Base-by-base conservation (phyloP, 2,888 invertebrate genomes). In the Luffia ferchaultella region DNA sequence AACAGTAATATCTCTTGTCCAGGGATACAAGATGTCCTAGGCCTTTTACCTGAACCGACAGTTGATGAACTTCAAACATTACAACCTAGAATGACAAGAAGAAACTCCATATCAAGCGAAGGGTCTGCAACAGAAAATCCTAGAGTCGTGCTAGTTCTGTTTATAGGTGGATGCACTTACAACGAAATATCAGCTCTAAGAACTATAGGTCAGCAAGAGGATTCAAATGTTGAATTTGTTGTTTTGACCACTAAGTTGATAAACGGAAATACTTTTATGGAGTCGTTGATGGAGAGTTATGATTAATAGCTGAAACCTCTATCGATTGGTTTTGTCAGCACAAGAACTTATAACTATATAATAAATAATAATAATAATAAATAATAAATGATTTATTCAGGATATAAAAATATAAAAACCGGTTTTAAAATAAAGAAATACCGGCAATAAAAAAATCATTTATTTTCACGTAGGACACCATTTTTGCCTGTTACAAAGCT, bases 131-230 rank as follows among this genome's bases (percentile, higher is more conserved):
- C 76, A 44, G 88, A 91, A 58, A 85, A 86, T 42, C 87, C 90
- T 0, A 85, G 86, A 57, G 91, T 96, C 1, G 90, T 97, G 7
- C 80, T 98, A 1, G 95, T 99, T 0, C 96, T 97, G 73, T 97
- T 98, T 68, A 90, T 99, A 16, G 99, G 99, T 2, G 99, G 99
- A 0, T 95, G 97, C 67, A 99, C 98, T 0, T 96, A 92, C 77
- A 95, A 97, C 1, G 99, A 99, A 77, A 91, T 93, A 62, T 91
- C 93, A 0, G 92, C 92, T 0, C 65, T 93, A 9, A 83, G 93
- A 53, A 91, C 89, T 60, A 78, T 93, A 17, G 89, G 91, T 12
- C 90, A 90, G 57, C 90, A 91, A 65, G 92, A 92, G 64, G 92
- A 93, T 53, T 88, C 91, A 3, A 92, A 92, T 62, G 94, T 95